Evolutionary conservation across 2,113 vertebrate species (phyloP).

Genomic region (Ctenomys sociabilis): DNA sequence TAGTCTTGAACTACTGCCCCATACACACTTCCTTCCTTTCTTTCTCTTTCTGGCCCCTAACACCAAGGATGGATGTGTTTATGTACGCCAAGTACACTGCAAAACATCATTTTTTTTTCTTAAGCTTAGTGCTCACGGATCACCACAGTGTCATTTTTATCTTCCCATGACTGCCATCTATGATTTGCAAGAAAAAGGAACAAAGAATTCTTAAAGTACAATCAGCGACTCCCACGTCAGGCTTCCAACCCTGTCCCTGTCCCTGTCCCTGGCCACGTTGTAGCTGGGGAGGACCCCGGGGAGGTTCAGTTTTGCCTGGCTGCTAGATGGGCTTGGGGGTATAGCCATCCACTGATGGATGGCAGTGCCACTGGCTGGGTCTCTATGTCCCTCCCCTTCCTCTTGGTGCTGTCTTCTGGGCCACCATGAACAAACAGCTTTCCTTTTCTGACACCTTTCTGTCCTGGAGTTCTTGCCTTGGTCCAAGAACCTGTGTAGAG

Average conservation of each 20-base stretch:
- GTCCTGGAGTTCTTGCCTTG: not conserved
- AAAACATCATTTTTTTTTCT: not conserved
- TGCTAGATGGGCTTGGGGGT: not conserved
- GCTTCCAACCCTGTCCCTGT: not conserved
- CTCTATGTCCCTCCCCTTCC: not conserved
- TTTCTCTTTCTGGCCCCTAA: not conserved
- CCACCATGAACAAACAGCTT: not conserved
- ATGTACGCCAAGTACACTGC: not conserved
- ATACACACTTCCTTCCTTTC: not conserved
- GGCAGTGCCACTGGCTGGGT: not conserved
- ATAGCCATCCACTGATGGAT: too few relatives aligned
- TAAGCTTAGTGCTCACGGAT: not conserved
- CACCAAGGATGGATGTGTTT: not conserved
- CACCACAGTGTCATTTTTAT: not conserved
- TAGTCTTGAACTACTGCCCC: not conserved
- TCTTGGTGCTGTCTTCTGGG: not conserved
- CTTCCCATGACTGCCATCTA: not conserved
- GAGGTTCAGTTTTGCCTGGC: not conserved
- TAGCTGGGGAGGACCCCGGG: too few relatives aligned
- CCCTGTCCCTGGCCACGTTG: not conserved
- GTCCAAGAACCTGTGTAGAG: too few relatives aligned
- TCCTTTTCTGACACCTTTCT: not conserved
- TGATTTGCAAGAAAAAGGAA: not conserved
- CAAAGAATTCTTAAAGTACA: not conserved
- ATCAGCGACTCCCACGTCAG: not conserved